Evolutionary conservation across 2,113 vertebrate genomes (phyloP).

Genomic region (Tetrao urogallus): DNA sequence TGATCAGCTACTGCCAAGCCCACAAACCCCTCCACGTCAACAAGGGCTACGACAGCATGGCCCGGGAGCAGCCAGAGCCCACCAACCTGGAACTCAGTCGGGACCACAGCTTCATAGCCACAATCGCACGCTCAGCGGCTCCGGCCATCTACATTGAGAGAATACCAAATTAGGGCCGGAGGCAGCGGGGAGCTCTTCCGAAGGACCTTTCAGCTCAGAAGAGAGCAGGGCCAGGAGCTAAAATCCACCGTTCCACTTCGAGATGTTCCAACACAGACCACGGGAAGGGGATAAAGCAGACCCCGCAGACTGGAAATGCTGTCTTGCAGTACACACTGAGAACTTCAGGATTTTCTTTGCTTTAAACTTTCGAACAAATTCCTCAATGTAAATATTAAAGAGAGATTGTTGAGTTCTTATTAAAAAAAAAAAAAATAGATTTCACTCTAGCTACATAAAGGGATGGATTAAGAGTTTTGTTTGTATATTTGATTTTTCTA

Average conservation of each 20-base stretch:
- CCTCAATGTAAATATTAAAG: conserved; percentile 81
- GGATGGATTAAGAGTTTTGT: conserved; percentile 79
- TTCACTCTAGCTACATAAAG: conserved; percentile 78
- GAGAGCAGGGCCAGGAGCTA: not conserved
- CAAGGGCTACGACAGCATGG: conserved; percentile 76
- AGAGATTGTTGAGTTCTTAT: conserved; percentile 78
- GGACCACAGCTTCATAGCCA: conserved; percentile 83
- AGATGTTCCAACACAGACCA: not conserved
- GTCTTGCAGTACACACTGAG: conserved; percentile 18
- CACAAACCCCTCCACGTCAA: conserved; percentile 81
- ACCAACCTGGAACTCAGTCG: conserved; percentile 77
- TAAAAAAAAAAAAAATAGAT: conserved; percentile 74
- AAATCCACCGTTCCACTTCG: not conserved
- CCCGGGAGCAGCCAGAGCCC: conserved; percentile 67
- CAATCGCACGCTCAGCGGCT: conserved; percentile 82
- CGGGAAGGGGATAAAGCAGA: not conserved
- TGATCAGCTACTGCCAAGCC: conserved; percentile 84
- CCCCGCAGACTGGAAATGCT: not conserved
- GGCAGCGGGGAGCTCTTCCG: not conserved
- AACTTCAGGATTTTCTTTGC: conserved; percentile 68
- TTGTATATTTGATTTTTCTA: conserved; percentile 88
- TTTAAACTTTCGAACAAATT: conserved; percentile 74
- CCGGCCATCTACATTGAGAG: conserved; percentile 85
- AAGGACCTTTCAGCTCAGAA: not conserved
- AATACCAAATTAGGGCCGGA: conserved; percentile 76